Conservation (phyloP, 1,140 invertebrate species). For the Thalassaphorura encarpata region DNA sequence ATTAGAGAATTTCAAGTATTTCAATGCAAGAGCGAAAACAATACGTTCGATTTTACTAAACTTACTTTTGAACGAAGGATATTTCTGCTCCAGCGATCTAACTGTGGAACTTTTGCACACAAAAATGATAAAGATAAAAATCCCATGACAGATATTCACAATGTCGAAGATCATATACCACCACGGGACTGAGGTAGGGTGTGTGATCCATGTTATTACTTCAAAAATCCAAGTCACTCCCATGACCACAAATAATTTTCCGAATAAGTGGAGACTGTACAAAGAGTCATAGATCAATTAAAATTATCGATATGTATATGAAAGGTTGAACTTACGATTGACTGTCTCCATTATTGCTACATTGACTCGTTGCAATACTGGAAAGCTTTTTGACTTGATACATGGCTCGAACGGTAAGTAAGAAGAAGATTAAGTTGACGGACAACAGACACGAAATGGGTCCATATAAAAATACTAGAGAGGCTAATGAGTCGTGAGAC, state of each 20-base stretch:
- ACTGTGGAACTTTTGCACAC: constrained; percentile 24
- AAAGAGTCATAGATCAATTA: background rate
- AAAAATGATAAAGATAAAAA: constrained; percentile 28
- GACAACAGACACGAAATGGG: constrained; percentile 34
- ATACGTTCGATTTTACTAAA: background rate
- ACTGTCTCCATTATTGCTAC: background rate
- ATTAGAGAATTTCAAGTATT: too few species aligned
- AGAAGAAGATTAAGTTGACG: constrained; percentile 37
- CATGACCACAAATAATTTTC: constrained; percentile 23
- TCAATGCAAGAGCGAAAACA: too few species aligned
- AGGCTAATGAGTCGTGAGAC: constrained; percentile 1
- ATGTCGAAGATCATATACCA: constrained; percentile 25
- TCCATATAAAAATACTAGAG: constrained; percentile 32
- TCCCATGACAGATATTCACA: constrained; percentile 17
- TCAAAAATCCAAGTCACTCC: constrained; percentile 25
- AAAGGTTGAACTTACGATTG: constrained; percentile 9
- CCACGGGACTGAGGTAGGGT: constrained; percentile 5
- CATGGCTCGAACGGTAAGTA: constrained; percentile 12
- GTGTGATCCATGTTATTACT: constrained; percentile 11
- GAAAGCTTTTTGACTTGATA: constrained; percentile 8
- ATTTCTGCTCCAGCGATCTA: constrained; percentile 4
- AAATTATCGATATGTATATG: background rate
- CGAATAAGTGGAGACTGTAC: constrained; percentile 11
- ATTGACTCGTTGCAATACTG: constrained; percentile 9
- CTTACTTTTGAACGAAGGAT: constrained; percentile 3